Conservation (phyloP, 2,797 vertebrate genomes). For the Babyrousa celebensis region DNA sequence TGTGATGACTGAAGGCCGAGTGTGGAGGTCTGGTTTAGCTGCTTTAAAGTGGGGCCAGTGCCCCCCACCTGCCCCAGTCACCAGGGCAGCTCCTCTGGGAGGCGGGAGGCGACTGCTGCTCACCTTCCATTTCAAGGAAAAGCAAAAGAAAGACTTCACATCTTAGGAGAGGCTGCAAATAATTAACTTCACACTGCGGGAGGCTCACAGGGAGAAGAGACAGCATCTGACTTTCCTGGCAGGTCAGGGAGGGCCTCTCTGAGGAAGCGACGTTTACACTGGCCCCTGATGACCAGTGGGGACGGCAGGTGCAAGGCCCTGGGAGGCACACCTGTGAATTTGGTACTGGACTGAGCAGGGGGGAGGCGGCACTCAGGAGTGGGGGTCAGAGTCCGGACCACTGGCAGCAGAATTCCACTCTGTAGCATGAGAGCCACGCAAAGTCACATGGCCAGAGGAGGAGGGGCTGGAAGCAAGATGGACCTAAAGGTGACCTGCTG, state of each 20-base stretch:
- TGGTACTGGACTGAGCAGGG: background rate
- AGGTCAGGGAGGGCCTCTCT: background rate
- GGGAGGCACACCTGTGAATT: too few relatives aligned
- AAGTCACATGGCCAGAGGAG: background rate
- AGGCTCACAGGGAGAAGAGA: background rate
- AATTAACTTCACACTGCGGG: background rate
- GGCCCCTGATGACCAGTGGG: background rate
- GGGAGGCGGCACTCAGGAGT: background rate
- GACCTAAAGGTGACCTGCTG: too few relatives aligned
- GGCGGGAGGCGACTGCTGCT: background rate
- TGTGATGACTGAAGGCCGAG: background rate
- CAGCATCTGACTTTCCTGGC: background rate
- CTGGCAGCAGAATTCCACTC: background rate
- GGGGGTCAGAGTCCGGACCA: background rate
- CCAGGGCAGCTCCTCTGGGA: background rate
- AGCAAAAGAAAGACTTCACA: background rate
- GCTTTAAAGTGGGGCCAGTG: fast-evolving
- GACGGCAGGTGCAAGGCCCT: background rate
- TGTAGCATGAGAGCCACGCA: fast-evolving
- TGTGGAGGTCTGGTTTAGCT: too few relatives aligned
- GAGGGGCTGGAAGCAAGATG: background rate
- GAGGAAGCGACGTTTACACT: background rate
- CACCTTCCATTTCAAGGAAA: background rate
- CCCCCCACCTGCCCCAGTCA: fast-evolving
- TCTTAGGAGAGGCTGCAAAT: too few relatives aligned